Evolutionary conservation across 2,888 invertebrate species (phyloP), one percentile per base, ranked within the genome.

Genomic region (Harmothoe impar): DNA sequence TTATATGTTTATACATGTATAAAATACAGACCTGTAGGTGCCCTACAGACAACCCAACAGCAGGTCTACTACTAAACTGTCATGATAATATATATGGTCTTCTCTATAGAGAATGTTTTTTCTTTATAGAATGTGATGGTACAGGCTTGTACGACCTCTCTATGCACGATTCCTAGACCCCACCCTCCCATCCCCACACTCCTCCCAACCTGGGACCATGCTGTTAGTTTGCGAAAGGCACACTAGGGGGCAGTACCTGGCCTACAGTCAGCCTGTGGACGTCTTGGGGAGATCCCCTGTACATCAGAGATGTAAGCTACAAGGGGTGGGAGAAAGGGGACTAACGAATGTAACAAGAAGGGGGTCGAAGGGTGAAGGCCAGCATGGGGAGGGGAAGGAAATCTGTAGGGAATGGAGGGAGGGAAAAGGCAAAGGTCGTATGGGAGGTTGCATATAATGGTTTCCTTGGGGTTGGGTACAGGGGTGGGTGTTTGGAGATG

Each of bases 211-310:
- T 25, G 62, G 20, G n/a, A n/a, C n/a, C 62, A 62, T 20, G 62
- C 62, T 62, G 62, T 62, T 72, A 72, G 72, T 72, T 72, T 72
- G 15, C 29, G 72, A 29, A 72, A 72, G 5, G 25, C 72, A 72
- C 72, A 29, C 29, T 29, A 29, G 72, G 31, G 72, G 72, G 72
- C 72, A 25, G n/a, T 25, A 72, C 29, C 72, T 72, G 3, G 62
- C 62, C 62, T 43, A 10, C 43, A 43, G 43, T 10, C 43, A 43
- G 10, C 43, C 62, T 62, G 62, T 20, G 62, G 23, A n/a, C 62
- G 62, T n/a, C 62, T 62, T 20, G 62, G 62, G 20, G 23, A 62
- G 23, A n/a, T 62, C 23, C 20, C 20, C 62, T 62, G 62, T 62
- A 20, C 62, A n/a, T 62, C 62, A 62, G 7, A 20, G 62, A n/a